A percentile compares a stretch with the other conserved stretches of the same genome.
Conservation (phyloP, 2,113 vertebrate genomes). For the Fulica atra region DNA sequence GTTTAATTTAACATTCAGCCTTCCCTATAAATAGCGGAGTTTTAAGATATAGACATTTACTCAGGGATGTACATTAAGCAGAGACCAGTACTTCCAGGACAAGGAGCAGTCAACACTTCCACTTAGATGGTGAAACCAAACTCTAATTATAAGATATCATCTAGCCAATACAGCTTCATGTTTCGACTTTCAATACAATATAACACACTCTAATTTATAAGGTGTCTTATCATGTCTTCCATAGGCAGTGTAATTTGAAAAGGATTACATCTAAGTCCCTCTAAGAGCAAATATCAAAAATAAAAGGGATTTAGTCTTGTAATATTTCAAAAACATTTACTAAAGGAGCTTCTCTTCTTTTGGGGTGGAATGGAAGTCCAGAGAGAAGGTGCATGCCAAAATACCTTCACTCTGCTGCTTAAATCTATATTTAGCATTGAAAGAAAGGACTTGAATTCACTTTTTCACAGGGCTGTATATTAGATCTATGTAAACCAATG, state of each 20-base stretch:
- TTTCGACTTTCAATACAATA: constrained; percentile 21
- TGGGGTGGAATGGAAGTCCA: background rate
- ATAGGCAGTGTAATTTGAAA: constrained; percentile 65
- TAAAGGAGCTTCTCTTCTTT: background rate
- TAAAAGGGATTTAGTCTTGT: background rate
- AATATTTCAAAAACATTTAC: background rate
- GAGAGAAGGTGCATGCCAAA: background rate
- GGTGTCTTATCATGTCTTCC: constrained; percentile 37
- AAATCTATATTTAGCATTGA: background rate
- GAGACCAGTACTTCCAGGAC: background rate
- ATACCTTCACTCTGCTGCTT: background rate
- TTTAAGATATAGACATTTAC: background rate
- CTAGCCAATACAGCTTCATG: background rate
- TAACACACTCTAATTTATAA: constrained; percentile 53
- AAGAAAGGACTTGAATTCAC: background rate
- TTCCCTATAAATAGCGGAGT: background rate
- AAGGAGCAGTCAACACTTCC: background rate
- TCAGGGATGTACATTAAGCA: background rate
- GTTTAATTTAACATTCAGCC: background rate
- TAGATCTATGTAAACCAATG: background rate
- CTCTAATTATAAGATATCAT: background rate
- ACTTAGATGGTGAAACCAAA: constrained; percentile 18
- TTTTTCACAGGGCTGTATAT: background rate
- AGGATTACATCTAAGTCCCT: constrained; percentile 46
- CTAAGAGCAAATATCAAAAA: constrained; percentile 52